Evolutionary conservation across 2,888 invertebrate genomes (phyloP).

Genomic region (Lobophora halterata): DNA sequence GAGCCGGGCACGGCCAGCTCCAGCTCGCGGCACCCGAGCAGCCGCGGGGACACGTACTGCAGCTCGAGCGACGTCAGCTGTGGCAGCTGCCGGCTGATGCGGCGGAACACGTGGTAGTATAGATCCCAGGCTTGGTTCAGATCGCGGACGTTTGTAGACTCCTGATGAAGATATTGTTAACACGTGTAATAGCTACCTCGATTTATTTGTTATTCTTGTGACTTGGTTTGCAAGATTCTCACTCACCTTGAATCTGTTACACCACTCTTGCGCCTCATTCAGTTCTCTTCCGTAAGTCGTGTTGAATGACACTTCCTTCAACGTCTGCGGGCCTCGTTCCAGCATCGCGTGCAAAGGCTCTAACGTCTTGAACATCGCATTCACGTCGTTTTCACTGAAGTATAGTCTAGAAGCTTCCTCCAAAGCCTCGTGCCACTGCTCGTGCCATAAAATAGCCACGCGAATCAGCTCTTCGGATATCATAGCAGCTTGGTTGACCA

Average conservation of each 20-base stretch:
- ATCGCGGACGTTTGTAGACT: slow-evolving; percentile 92
- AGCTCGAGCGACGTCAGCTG: slow-evolving; percentile 94
- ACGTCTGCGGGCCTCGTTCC: slow-evolving; percentile 95
- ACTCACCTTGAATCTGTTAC: slow-evolving; percentile 89
- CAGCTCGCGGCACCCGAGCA: slow-evolving; percentile 93
- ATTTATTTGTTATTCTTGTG: no score
- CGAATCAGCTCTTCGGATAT: slow-evolving; percentile 98
- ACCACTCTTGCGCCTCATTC: slow-evolving; percentile 97
- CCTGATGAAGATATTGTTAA: slow-evolving; percentile 59
- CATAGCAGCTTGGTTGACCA: slow-evolving; percentile 98
- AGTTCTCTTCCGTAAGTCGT: slow-evolving; percentile 98
- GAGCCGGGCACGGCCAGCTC: slow-evolving; percentile 99
- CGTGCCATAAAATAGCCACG: slow-evolving; percentile 99
- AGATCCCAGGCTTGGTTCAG: slow-evolving; percentile 99
- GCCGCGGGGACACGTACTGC: slow-evolving; percentile 97
- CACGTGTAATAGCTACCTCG: no score
- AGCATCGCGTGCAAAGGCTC: slow-evolving; percentile 97
- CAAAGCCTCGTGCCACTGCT: slow-evolving; percentile 99
- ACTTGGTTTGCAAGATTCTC: neutral
- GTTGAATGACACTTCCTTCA: slow-evolving; percentile 98
- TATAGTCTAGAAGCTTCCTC: slow-evolving; percentile 96
- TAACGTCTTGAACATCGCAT: slow-evolving; percentile 97
- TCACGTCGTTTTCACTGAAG: slow-evolving; percentile 97
- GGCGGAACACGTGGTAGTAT: slow-evolving; percentile 98
- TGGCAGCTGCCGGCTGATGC: slow-evolving; percentile 97